Evolutionary conservation across 2,888 invertebrate species (phyloP), one percentile per base, ranked within the genome.

Genomic region (Orthosia cruda): DNA sequence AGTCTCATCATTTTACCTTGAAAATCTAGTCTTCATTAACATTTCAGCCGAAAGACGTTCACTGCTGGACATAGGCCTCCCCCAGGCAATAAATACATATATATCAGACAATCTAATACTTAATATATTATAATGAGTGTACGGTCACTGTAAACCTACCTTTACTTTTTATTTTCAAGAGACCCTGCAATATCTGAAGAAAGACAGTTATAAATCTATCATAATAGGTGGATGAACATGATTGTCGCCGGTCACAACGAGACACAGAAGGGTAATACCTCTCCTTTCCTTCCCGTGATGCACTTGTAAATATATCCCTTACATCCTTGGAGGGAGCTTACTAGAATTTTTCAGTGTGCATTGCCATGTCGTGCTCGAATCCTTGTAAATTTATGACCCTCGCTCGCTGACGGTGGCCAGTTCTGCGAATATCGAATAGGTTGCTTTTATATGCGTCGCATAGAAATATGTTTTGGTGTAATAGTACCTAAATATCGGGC

Each of bases 381-480:
- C 96, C 96, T 93, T 90, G 91, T 87, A 95, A 95, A 96, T 96
- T 96, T 96, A 96, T 95, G 93, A 93, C 93, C 92, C 89, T 84
- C 88, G 87, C 87, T 87, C 90, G 91, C 91, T 92, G 92, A 92
- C 94, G 91, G 89, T 92, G 93, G 91, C 93, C 91, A 93, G 92
- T 94, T 93, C 89, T 88, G 89, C 92, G 92, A 93, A 94, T 93
- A 92, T 93, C 89, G 88, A 90, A 91, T 91, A 89, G 87, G 87
- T 86, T 86, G 90, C 87, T 91, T 93, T 92, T 91, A 90, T 93
- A 91, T 86, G 91, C 89, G 92, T 92, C 91, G 90, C 86, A 77
- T 78, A 87, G 88, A 90, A 90, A 90, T 91, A 91, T 92, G 86
- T 74, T 83, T 83, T 72, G 71, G 68, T 81, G 71, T 83, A 74